Percentiles rank a stretch among this genome's conserved stretches.
phyloP scores from a whole-genome alignment of 2,888 invertebrate genomes.

The Dromius quadrimaculatus region DNA sequence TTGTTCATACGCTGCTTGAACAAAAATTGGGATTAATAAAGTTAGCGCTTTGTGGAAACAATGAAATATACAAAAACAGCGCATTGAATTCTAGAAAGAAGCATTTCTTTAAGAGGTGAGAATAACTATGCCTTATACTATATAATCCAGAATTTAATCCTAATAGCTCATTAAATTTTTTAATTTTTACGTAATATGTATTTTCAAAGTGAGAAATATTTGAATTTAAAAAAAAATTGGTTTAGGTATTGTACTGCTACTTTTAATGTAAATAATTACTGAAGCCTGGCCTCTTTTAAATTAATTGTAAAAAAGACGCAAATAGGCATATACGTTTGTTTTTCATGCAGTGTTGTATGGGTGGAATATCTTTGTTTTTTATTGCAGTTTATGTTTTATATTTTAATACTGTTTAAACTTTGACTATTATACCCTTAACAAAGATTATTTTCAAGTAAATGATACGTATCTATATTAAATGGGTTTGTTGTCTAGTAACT shows the following conservation, averaged over 20 bases:
- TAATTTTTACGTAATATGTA: too few species aligned
- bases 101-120: too few species aligned
- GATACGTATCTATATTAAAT: slow-evolving; percentile 15
- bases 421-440: slow-evolving; percentile 3
- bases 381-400: slow-evolving; percentile 23
- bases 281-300: slow-evolving; percentile 19
- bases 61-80: too few species aligned
- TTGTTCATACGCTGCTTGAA: too few species aligned
- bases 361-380: slow-evolving; percentile 14
- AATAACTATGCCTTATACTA: too few species aligned
- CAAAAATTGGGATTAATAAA: too few species aligned
- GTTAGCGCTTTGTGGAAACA: too few species aligned
- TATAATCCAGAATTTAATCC: too few species aligned
- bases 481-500: slow-evolving; percentile 33
- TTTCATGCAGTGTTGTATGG: slow-evolving; percentile 21
- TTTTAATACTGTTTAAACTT: background rate
- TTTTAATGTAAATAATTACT: slow-evolving; percentile 27
- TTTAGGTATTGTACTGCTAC: background rate
- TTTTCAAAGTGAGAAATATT: background rate
- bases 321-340: slow-evolving; percentile 4
- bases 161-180: too few species aligned
- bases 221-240: slow-evolving; percentile 6
- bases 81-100: too few species aligned
- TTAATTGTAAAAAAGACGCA: background rate
- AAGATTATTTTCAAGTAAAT: slow-evolving; percentile 19